A percentile compares a stretch with the other conserved stretches of the same genome.
Conservation (phyloP, 2,113 vertebrate species). For the Scytalopus superciliaris region DNA sequence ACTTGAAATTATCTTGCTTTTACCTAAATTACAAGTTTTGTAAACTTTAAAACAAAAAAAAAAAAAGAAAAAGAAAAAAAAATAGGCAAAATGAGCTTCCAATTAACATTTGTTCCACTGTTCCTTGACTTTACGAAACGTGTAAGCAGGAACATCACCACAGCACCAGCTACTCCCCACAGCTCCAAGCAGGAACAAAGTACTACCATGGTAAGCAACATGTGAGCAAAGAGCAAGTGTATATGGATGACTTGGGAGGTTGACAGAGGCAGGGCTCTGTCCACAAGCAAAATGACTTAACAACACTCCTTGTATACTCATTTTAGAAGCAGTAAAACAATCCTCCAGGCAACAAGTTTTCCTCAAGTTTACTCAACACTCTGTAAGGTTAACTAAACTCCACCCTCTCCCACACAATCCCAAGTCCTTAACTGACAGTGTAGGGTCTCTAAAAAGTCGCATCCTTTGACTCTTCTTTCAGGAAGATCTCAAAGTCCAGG, state of each 20-base stretch:
- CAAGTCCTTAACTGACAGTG: neutral
- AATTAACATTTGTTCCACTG: neutral
- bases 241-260: neutral
- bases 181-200: no score
- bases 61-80: neutral
- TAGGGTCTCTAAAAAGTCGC: neutral
- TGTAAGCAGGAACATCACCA: neutral
- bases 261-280: neutral
- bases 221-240: accelerated
- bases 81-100: neutral
- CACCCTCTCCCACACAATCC: neutral
- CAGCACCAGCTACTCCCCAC: neutral
- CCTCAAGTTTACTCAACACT: neutral
- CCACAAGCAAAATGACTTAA: neutral
- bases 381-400: neutral
- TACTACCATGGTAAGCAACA: no score
- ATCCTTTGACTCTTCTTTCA: neutral
- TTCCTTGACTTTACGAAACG: neutral
- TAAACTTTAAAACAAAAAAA: neutral
- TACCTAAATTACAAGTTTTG: neutral
- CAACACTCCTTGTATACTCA: neutral
- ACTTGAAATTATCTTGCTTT: neutral
- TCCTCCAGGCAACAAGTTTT: neutral
- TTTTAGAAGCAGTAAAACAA: neutral
- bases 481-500: neutral